These are phyloP conservation scores for Rhabdornis inornatus DNA, from an alignment of 2,113 vertebrate species.

Conservation along the genomic window DNA sequence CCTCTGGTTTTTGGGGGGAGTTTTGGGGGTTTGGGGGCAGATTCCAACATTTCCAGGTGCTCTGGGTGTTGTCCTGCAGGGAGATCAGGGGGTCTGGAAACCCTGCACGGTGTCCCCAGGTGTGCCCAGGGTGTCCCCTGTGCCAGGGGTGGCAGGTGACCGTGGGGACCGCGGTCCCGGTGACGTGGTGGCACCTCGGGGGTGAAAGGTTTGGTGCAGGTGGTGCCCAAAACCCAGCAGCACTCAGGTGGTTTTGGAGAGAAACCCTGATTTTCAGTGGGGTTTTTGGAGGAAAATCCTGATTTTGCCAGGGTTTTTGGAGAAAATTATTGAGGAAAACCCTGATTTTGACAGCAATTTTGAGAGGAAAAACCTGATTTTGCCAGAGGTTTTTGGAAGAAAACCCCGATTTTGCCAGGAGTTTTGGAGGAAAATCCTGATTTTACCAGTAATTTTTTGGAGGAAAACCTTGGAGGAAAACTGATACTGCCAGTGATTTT, in stretches of 20 bases:
- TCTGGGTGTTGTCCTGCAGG: fast-evolving
- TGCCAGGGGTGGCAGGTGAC: fast-evolving
- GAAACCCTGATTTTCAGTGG: not conserved
- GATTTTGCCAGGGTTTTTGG: not conserved
- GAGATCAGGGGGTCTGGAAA: not conserved
- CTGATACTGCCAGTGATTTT: too few relatives aligned
- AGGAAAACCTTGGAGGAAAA: too few relatives aligned
- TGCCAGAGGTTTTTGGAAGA: not conserved
- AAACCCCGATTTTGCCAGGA: not conserved
- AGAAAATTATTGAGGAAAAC: not conserved
- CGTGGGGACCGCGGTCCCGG: fast-evolving
- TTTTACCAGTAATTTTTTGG: not conserved
- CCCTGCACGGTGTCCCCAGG: fast-evolving
- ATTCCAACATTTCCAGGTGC: fast-evolving
- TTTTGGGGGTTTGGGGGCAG: not conserved
- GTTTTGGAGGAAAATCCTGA: not conserved
- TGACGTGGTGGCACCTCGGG: fast-evolving
- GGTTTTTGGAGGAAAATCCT: not conserved
- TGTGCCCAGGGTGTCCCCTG: fast-evolving
- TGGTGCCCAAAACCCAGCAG: not conserved
- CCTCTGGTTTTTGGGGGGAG: not conserved
- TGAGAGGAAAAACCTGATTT: not conserved
- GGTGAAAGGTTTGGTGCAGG: not conserved
- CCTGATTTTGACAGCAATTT: not conserved
- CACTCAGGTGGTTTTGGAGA: not conserved